Evolutionary conservation across 2,113 vertebrate genomes (phyloP).

Genomic region (Empidonax traillii): DNA sequence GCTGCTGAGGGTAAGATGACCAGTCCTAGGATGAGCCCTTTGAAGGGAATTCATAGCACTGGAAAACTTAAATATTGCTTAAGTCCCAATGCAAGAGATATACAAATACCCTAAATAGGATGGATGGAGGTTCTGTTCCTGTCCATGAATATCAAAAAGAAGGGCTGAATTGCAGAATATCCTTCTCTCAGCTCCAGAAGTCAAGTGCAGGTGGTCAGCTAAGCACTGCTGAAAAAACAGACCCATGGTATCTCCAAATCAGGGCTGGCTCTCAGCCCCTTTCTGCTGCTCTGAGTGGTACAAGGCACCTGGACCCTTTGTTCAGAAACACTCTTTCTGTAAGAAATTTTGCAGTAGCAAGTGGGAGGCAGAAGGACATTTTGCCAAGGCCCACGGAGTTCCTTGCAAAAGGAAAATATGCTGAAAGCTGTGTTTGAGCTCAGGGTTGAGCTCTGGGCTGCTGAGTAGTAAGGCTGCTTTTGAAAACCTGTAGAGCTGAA

Average conservation of each 20-base stretch:
- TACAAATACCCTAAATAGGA: background rate
- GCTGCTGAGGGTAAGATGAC: background rate
- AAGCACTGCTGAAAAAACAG: background rate
- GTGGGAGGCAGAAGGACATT: slow-evolving; percentile 9
- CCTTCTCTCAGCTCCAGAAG: background rate
- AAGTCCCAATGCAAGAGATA: background rate
- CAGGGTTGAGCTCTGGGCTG: background rate
- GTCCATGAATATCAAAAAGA: background rate
- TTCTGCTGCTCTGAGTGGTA: background rate
- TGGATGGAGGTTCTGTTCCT: background rate
- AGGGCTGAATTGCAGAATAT: background rate
- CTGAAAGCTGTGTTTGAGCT: slow-evolving; percentile 9
- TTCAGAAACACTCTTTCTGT: background rate
- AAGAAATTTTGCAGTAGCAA: background rate
- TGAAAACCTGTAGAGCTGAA: slow-evolving; percentile 43
- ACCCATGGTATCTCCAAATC: background rate
- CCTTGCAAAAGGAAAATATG: background rate
- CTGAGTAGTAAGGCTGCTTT: slow-evolving; percentile 16
- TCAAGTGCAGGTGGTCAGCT: background rate
- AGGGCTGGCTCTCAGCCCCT: background rate
- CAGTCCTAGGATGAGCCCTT: background rate
- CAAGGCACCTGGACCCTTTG: background rate
- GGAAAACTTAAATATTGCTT: background rate
- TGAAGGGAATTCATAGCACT: background rate
- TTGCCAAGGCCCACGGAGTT: background rate